phyloP scores from a whole-genome alignment of 1,140 invertebrate species.

The Drosophila navojoa region DNA sequence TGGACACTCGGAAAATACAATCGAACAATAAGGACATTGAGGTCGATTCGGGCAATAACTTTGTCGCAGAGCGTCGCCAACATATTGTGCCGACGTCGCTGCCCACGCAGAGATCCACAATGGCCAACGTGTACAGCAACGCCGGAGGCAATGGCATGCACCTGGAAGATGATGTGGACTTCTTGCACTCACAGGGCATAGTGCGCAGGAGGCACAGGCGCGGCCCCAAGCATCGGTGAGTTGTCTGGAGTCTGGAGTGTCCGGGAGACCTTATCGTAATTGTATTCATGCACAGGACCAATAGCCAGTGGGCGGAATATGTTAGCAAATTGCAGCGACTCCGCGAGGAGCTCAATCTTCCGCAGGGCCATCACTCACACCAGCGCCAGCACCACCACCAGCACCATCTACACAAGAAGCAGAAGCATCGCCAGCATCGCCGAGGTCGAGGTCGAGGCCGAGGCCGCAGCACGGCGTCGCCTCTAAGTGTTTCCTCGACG shows the following conservation, averaged over 20 bases:
- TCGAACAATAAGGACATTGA: slow-evolving; percentile 84
- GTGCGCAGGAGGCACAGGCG: slow-evolving; percentile 73
- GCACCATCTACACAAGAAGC: slow-evolving; percentile 49
- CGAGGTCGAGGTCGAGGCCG: slow-evolving; percentile 42
- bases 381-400: slow-evolving; percentile 47
- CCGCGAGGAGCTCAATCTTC: slow-evolving; percentile 71
- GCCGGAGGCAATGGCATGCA: slow-evolving; percentile 81
- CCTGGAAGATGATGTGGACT: slow-evolving; percentile 77
- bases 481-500: slow-evolving; percentile 35
- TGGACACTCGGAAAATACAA: slow-evolving; percentile 82
- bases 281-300: slow-evolving; percentile 12
- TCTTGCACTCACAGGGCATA: slow-evolving; percentile 65
- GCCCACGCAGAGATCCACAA: slow-evolving; percentile 76
- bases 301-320: slow-evolving; percentile 54
- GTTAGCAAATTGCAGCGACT: slow-evolving; percentile 63
- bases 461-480: slow-evolving; percentile 32
- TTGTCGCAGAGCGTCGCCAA: slow-evolving; percentile 66
- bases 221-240: slow-evolving; percentile 73
- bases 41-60: slow-evolving; percentile 81
- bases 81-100: slow-evolving; percentile 76
- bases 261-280: neutral
- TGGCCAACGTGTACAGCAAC: slow-evolving; percentile 82
- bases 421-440: slow-evolving; percentile 47
- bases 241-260: neutral
- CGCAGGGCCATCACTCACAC: slow-evolving; percentile 35